Evolutionary conservation across 2,888 invertebrate genomes (phyloP), one percentile per base, ranked within the genome.

Genomic region (Dicyrtomina minuta): DNA sequence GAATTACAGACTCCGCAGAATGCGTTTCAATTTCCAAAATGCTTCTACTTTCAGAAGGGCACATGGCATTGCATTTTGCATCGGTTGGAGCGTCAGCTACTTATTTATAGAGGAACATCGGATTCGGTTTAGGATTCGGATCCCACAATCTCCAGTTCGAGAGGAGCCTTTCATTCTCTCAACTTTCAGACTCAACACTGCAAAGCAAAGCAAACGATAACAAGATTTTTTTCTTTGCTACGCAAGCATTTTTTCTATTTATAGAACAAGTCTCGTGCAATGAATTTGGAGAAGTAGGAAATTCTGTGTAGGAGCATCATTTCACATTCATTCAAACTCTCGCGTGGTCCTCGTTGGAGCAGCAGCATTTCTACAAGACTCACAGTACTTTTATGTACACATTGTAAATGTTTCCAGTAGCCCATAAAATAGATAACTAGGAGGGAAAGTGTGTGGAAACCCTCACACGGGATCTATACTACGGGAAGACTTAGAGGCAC

Each of bases 211-310:
- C 51, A 33, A 64, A 64, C n/a, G 64, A 64, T 64, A 64, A 64
- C 46, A 39, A 64, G 51, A 39, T 24, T 55, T 55, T 55, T 64
- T 61, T 24, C 22, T 51, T n/a, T n/a, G n/a, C 51, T 33, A 51
- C 64, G 24, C 13, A 20, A 27, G 22, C 13, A 51, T 39, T 51
- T 64, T 51, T 64, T 33, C 64, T 64, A 64, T 64, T 64, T 64
- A 51, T 64, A 64, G 64, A 51, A 46, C 41, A 17, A 39, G 39
- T 41, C 17, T n/a, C 10, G 24, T 10, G 43, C 22, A 24, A 24
- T 44, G 24, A n/a, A n/a, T n/a, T n/a, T n/a, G n/a, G n/a, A n/a
- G n/a, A n/a, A n/a, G n/a, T n/a, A n/a, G n/a, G n/a, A n/a, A n/a
- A n/a, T n/a, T n/a, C n/a, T n/a, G n/a, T n/a, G n/a, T n/a, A 13